Evolutionary conservation across 2,888 invertebrate genomes (phyloP).

Genomic region (Agrotis exclamationis): DNA sequence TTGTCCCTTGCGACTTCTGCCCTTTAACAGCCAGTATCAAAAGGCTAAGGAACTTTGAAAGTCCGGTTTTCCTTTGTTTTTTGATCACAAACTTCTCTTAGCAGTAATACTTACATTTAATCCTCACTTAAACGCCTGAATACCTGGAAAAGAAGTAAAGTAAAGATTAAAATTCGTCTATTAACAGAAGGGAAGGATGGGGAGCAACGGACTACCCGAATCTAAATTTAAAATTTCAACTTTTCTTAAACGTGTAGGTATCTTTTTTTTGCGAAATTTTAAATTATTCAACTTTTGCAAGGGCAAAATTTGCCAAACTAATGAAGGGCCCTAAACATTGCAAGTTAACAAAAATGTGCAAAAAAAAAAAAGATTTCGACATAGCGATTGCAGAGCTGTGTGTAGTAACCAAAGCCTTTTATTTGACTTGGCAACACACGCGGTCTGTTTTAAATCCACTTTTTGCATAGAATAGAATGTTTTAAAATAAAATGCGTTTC

Average conservation of each 20-base stretch:
- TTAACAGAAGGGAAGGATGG: conserved; percentile 13
- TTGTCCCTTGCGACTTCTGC: not conserved
- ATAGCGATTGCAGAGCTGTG: not conserved
- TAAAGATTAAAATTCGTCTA: conserved; percentile 57
- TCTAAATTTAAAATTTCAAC: conserved; percentile 4
- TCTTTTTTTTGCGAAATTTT: not conserved
- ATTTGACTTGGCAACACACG: conserved; percentile 28
- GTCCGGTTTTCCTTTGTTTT: conserved; percentile 36
- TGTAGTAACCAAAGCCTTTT: conserved; percentile 29
- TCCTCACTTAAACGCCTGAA: conserved; percentile 52
- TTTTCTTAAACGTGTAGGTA: not conserved
- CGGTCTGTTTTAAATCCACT: conserved; percentile 10
- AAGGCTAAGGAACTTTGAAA: conserved; percentile 7
- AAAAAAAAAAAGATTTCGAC: conserved; percentile 9
- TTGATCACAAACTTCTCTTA: conserved; percentile 30
- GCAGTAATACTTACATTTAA: conserved; percentile 67
- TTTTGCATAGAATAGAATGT: conserved; percentile 26
- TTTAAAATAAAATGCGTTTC: conserved; percentile 31
- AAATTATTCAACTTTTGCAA: not conserved
- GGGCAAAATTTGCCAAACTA: not conserved
- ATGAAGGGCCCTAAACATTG: not conserved
- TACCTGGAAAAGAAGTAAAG: conserved; percentile 65
- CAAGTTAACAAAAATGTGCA: not conserved
- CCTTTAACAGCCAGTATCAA: not conserved
- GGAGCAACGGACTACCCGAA: conserved; percentile 10